Percentiles rank a stretch among this genome's conserved stretches.
phyloP scores from a whole-genome alignment of 2,797 vertebrate species.

The Eospalax fontanierii region DNA sequence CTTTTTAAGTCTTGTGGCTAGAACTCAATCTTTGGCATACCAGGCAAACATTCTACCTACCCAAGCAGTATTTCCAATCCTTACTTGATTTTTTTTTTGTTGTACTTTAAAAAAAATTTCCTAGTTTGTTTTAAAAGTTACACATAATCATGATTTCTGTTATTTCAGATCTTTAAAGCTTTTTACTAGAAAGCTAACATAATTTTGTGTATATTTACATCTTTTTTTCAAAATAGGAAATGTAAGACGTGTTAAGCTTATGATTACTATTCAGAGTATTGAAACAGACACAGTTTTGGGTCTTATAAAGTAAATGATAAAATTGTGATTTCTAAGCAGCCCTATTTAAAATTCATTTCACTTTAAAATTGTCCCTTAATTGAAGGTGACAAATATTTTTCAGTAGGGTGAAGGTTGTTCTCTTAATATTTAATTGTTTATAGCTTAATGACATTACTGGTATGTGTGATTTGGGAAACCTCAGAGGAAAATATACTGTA shows the following conservation, averaged over 20 bases:
- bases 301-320: not conserved
- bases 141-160: not conserved
- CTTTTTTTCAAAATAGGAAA: slow-evolving; percentile 31
- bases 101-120: not conserved
- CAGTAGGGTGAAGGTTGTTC: not conserved
- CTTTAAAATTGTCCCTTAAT: not conserved
- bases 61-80: not conserved
- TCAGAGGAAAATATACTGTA: slow-evolving; percentile 1
- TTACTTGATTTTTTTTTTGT: not conserved
- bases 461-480: slow-evolving; percentile 34
- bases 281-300: not conserved
- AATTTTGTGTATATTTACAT: not conserved
- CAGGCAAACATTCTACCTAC: not conserved
- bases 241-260: slow-evolving; percentile 21
- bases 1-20: not conserved
- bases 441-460: slow-evolving; percentile 10
- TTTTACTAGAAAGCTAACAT: not conserved
- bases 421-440: slow-evolving; percentile 1
- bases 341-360: slow-evolving; percentile 8
- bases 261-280: slow-evolving; percentile 18
- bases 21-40: not conserved
- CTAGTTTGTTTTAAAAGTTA: not conserved
- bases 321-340: not conserved
- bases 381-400: not conserved
- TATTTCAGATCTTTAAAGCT: slow-evolving; percentile 38